These are phyloP conservation scores for Stenoptilia bipunctidactyla DNA, from an alignment of 2,888 invertebrate species.

Conservation along the genomic window DNA sequence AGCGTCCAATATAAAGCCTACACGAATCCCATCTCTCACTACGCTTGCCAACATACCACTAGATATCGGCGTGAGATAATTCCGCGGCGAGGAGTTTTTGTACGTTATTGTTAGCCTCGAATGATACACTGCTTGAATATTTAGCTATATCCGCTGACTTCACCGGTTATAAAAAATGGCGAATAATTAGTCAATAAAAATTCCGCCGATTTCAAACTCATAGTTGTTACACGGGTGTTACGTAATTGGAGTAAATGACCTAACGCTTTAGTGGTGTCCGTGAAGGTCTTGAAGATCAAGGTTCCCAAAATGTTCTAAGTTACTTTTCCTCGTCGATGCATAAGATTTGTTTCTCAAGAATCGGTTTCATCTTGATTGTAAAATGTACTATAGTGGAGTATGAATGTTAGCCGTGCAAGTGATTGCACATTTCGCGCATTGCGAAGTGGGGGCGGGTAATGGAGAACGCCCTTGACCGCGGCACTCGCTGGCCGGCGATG, in stretches of 20 bases:
- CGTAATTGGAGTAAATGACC: conserved; percentile 70
- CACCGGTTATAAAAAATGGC: conserved; percentile 63
- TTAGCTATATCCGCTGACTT: conserved; percentile 70
- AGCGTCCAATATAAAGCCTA: conserved; percentile 4
- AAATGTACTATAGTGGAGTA: no score
- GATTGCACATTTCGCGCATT: conserved; percentile 22
- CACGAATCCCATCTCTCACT: conserved; percentile 2
- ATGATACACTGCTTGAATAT: conserved; percentile 70
- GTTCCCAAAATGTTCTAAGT: background rate
- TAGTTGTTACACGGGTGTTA: conserved; percentile 63
- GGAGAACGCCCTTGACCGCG: conserved; percentile 57
- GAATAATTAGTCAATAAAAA: conserved; percentile 72
- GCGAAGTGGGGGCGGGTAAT: conserved; percentile 39
- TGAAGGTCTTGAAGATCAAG: conserved; percentile 22
- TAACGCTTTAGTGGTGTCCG: conserved; percentile 43
- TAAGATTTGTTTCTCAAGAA: no score
- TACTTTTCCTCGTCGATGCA: no score
- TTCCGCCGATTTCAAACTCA: conserved; percentile 63
- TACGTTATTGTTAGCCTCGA: conserved; percentile 62
- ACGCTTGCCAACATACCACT: conserved; percentile 16
- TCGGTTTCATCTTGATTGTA: no score
- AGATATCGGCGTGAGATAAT: conserved; percentile 57
- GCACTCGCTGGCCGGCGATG: conserved; percentile 39
- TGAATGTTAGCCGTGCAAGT: conserved; percentile 7
- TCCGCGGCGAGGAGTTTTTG: conserved; percentile 44